phyloP scores from a whole-genome alignment of 2,888 invertebrate species.

The Yponomeuta plumbellus region DNA sequence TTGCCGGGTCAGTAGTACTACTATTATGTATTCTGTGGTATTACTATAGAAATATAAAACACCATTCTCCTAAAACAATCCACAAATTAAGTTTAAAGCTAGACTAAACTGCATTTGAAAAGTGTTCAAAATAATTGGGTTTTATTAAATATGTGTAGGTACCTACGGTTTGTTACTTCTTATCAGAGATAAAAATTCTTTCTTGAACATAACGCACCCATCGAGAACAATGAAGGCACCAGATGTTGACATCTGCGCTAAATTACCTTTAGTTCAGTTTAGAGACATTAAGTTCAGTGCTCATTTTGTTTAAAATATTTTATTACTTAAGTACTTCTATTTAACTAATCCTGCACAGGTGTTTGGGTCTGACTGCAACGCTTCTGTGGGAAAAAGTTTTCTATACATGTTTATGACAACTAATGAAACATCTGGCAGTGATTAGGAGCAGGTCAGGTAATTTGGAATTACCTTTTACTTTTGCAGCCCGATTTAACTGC shows the following conservation, averaged over 20 bases:
- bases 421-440: background rate
- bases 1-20: too few species aligned
- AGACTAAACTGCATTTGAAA: too few species aligned
- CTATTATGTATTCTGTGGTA: too few species aligned
- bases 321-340: background rate
- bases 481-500: background rate
- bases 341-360: constrained; percentile 6
- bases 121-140: too few species aligned
- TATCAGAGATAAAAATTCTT: background rate
- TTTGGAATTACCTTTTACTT: background rate
- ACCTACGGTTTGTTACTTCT: too few species aligned
- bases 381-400: background rate
- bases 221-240: background rate
- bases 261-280: background rate
- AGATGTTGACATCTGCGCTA: background rate
- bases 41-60: too few species aligned
- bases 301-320: background rate
- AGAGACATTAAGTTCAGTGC: background rate
- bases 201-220: background rate
- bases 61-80: too few species aligned
- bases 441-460: background rate
- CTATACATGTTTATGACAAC: background rate
- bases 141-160: too few species aligned
- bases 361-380: background rate
- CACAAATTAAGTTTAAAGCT: too few species aligned